phyloP scores from a whole-genome alignment of 2,797 vertebrate species.

The Helicolenus hilgendorfi region DNA sequence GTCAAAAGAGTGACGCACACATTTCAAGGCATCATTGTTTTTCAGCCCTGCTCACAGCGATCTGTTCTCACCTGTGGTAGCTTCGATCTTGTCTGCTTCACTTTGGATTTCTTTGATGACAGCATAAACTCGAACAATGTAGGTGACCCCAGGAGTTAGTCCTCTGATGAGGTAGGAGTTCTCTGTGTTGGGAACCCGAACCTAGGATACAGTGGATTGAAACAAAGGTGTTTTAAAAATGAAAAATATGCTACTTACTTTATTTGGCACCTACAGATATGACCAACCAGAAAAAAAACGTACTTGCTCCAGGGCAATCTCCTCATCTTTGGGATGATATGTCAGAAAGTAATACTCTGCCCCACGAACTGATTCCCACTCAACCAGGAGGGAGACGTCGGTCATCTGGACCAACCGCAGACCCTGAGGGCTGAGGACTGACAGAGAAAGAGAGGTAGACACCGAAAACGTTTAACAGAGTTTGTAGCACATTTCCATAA shows the following conservation, averaged over 20 bases:
- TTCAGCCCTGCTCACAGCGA: neutral
- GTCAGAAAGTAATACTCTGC: conserved; percentile 92
- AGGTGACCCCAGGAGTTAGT: conserved; percentile 90
- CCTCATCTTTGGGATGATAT: conserved; percentile 88
- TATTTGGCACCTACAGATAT: neutral
- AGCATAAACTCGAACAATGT: conserved; percentile 88
- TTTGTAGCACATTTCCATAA: neutral
- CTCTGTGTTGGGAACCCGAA: conserved; percentile 87
- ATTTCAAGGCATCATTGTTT: neutral
- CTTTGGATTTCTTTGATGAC: conserved; percentile 90
- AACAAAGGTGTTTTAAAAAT: neutral
- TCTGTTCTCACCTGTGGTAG: conserved; percentile 90
- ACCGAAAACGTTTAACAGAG: neutral
- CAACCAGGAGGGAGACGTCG: conserved; percentile 90
- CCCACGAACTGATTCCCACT: conserved; percentile 90
- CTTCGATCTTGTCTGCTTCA: conserved; percentile 88
- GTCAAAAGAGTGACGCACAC: neutral
- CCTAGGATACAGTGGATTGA: conserved; percentile 31
- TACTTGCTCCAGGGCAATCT: conserved; percentile 80
- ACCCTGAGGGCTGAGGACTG: conserved; percentile 90
- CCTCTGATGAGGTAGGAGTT: conserved; percentile 89
- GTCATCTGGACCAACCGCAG: conserved; percentile 89
- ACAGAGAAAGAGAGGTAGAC: neutral
- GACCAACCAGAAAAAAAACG: neutral
- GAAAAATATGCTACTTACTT: neutral